phyloP scores from a whole-genome alignment of 2,888 invertebrate genomes.

The Apantesis nais region DNA sequence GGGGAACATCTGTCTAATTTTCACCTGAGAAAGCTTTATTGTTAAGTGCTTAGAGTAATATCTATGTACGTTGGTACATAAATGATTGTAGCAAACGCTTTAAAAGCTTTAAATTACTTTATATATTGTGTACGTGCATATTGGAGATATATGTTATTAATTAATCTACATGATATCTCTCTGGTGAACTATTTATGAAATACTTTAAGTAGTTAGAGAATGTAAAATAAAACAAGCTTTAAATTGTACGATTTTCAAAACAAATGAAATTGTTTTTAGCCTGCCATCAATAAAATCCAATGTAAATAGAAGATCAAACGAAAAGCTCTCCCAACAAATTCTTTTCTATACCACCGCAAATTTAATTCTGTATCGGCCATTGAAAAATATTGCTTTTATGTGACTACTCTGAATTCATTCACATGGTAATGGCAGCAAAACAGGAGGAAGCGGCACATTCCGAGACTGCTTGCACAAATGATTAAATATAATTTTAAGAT shows the following conservation, averaged over 20 bases:
- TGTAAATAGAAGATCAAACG: conserved; percentile 51
- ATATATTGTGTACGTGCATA: not conserved
- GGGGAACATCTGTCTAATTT: conserved; percentile 45
- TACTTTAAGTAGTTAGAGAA: not conserved
- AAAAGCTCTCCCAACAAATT: conserved; percentile 47
- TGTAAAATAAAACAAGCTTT: not conserved
- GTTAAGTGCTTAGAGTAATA: conserved; percentile 28
- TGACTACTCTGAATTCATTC: conserved; percentile 65
- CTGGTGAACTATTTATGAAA: not conserved
- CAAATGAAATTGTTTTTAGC: conserved; percentile 13
- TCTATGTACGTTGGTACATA: conserved; percentile 20
- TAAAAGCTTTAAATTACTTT: not conserved
- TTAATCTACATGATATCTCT: not conserved
- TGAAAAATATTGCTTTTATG: conserved; percentile 71
- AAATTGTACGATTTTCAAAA: not conserved
- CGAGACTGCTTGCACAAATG: conserved; percentile 52
- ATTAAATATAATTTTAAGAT: conserved; percentile 59
- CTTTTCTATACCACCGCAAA: conserved; percentile 63
- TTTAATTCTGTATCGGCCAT: conserved; percentile 68
- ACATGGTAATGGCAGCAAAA: conserved; percentile 68
- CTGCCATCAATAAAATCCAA: conserved; percentile 31
- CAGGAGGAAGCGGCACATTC: conserved; percentile 53
- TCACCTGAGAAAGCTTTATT: conserved; percentile 22
- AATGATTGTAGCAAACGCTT: conserved; percentile 17
- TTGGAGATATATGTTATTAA: not conserved